Base-by-base conservation (phyloP, 1,140 invertebrate genomes). In the Drosophila oshimai region DNA sequence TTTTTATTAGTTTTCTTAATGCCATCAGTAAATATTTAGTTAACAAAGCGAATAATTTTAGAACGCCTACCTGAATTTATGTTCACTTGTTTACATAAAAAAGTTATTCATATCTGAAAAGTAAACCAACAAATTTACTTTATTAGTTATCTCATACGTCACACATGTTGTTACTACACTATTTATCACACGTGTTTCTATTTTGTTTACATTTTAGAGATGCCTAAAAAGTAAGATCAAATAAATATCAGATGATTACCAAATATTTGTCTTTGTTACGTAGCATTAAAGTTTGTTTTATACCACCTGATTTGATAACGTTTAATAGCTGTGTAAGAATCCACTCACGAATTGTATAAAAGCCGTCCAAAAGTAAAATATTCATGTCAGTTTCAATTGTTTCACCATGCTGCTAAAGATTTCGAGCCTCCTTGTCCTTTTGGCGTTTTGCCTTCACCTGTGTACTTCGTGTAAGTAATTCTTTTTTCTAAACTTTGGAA, bases 341-440 rank as follows among this genome's bases (percentile, higher is more conserved):
- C 2, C n/a, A n/a, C n/a, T n/a, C n/a, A n/a, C n/a, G n/a, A n/a
- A n/a, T 12, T 31, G 4, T 47, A 65, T 65, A 62, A 64, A 65
- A 65, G 33, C 4, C 10, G 4, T 20, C 4, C 2, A 34, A 17
- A 7, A 17, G 10, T 5, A 7, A 9, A n/a, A 6, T 15, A 13
- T 26, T 20, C n/a, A 10, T 6, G 33, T 49, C 26, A 47, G 18
- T 64, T 18, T 3, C 3, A 15, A 37, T 64, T 49, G 10, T 24
- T 26, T 29, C 33, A 24, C 10, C 18, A 65, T 47, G 57, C 9
- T 41, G 18, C 10, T 61, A 3, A 65, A 49, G 0, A 17, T 39
- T 6, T 39, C 24, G 4, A 22, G 18, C 17, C 12, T 46, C 9
- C n/a, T 47, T 2, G 3, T 65, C 5, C 3, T 62, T 6, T 13